A percentile compares a stretch with the other conserved stretches of the same genome.
These are phyloP conservation scores for Planiliza haematocheilus DNA, from an alignment of 2,113 vertebrate genomes.

Conservation along the genomic window DNA sequence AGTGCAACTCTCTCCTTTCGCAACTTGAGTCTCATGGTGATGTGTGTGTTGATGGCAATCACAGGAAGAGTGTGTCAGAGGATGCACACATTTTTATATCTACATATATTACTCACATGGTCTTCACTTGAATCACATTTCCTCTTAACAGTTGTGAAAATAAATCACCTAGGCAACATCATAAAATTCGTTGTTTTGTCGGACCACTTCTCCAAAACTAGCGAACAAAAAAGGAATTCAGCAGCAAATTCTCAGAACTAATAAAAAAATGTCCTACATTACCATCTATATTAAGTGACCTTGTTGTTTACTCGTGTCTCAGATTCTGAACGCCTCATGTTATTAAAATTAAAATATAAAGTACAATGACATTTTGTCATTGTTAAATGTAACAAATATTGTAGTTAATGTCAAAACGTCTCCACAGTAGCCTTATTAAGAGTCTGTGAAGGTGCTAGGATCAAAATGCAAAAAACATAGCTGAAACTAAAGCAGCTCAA, in stretches of 20 bases:
- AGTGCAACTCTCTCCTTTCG: constrained; percentile 8
- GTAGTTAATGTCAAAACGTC: too few relatives aligned
- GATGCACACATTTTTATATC: not conserved
- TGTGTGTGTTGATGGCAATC: not conserved
- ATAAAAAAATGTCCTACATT: not conserved
- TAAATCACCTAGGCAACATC: not conserved
- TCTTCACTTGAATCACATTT: not conserved
- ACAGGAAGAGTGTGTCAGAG: constrained; percentile 4
- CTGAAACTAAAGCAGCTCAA: too few relatives aligned
- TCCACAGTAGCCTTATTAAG: too few relatives aligned
- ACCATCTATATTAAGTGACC: not conserved
- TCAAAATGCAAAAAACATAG: too few relatives aligned
- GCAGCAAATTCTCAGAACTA: too few relatives aligned
- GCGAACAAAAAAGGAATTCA: too few relatives aligned
- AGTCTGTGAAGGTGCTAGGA: too few relatives aligned
- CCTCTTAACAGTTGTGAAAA: too few relatives aligned
- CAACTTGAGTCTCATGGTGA: constrained; percentile 1
- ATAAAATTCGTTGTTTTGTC: constrained; percentile 9
- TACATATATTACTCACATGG: not conserved
- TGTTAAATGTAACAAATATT: too few relatives aligned
- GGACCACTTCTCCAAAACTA: not conserved
- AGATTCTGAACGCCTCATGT: too few relatives aligned
- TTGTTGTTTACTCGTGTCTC: not conserved
- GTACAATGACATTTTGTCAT: too few relatives aligned
- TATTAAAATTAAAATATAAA: too few relatives aligned